These are phyloP conservation scores for Sesamia inferens DNA, from an alignment of 2,888 invertebrate species.

Conservation along the genomic window DNA sequence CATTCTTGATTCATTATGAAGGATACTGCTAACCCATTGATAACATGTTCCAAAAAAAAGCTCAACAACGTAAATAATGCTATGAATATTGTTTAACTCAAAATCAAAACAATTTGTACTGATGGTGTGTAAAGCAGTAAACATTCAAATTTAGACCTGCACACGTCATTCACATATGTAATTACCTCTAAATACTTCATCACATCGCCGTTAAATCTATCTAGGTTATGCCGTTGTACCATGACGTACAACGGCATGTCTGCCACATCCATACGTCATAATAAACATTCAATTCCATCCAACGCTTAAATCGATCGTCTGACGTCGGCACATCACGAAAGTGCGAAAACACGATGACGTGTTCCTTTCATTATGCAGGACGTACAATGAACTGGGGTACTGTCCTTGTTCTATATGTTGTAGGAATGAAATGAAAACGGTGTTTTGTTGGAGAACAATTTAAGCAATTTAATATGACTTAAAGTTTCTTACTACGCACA, in stretches of 20 bases:
- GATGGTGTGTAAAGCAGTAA: background rate
- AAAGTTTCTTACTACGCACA: background rate
- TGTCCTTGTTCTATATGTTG: constrained; percentile 43
- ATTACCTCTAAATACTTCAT: constrained; percentile 8
- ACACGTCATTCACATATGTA: background rate
- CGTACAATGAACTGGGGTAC: constrained; percentile 51
- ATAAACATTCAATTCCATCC: constrained; percentile 29
- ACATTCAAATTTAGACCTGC: background rate
- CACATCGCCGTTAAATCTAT: background rate
- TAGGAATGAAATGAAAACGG: constrained; percentile 25
- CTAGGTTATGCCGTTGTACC: constrained; percentile 19
- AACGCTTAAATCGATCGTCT: constrained; percentile 32
- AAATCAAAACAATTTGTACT: background rate
- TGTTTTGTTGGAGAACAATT: constrained; percentile 33
- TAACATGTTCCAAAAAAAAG: no score
- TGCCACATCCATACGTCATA: constrained; percentile 26
- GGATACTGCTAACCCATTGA: background rate
- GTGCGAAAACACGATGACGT: constrained; percentile 57
- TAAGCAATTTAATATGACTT: background rate
- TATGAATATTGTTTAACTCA: background rate
- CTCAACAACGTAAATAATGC: background rate
- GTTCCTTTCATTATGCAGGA: constrained; percentile 38
- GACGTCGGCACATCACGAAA: constrained; percentile 48
- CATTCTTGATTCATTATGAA: background rate
- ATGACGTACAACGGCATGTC: constrained; percentile 21